Percentiles rank a stretch among this genome's conserved stretches.
Evolutionary conservation across 2,797 vertebrate genomes (phyloP).

Genomic region (Varecia variegata): DNA sequence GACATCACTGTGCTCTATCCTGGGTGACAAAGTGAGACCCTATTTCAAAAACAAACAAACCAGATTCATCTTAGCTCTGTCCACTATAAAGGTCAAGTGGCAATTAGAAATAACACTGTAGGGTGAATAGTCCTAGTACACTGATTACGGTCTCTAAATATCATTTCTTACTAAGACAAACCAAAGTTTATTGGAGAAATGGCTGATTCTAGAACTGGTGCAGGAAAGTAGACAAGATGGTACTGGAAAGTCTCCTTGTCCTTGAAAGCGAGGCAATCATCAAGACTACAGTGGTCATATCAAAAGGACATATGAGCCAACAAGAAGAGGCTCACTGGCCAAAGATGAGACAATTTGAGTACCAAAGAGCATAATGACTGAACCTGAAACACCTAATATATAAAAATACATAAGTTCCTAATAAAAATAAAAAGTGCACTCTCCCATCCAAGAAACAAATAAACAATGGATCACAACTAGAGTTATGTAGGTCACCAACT

Average conservation of each 20-base stretch:
- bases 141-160: background rate
- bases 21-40: background rate
- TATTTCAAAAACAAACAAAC: background rate
- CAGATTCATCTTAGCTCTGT: background rate
- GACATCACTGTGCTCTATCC: background rate
- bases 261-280: background rate
- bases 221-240: background rate
- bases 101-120: background rate
- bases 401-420: background rate
- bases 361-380: background rate
- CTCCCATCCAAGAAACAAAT: background rate
- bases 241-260: background rate
- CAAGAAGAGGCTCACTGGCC: background rate
- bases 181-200: background rate
- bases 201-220: background rate
- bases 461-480: background rate
- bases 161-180: background rate
- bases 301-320: background rate
- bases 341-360: background rate
- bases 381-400: background rate
- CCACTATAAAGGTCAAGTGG: background rate
- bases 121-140: background rate
- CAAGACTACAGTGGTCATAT: background rate
- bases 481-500: background rate
- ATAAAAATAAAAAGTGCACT: background rate